A percentile compares a stretch with the other conserved stretches of the same genome.
Conservation (phyloP, 2,797 vertebrate species). For the Alosa sapidissima region DNA sequence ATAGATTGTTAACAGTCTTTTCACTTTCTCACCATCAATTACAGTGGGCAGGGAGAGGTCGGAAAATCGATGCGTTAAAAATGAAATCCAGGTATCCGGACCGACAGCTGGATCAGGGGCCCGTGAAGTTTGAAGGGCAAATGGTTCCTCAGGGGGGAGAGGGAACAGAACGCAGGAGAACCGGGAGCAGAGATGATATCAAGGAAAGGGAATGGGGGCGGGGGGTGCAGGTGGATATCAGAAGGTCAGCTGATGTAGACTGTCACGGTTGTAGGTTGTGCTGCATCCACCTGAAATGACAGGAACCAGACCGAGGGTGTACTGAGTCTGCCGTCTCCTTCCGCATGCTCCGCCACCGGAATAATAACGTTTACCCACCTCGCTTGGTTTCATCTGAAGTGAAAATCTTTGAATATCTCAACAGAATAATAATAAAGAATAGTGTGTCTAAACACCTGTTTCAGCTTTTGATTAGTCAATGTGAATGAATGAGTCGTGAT, state of each 20-base stretch:
- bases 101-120: constrained; percentile 21
- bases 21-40: constrained; percentile 44
- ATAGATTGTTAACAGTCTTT: constrained; percentile 54
- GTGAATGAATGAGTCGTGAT: background rate
- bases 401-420: background rate
- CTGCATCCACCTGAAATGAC: background rate
- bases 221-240: background rate
- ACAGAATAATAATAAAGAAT: background rate
- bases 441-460: background rate
- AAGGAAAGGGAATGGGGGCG: background rate
- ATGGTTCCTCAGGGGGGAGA: background rate
- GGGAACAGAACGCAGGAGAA: background rate
- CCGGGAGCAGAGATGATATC: background rate
- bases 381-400: background rate
- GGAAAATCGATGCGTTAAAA: constrained; percentile 48
- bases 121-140: constrained; percentile 36
- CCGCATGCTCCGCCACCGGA: background rate
- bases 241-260: constrained; percentile 27
- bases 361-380: background rate
- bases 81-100: constrained; percentile 42
- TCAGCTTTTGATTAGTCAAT: background rate
- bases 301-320: background rate
- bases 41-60: constrained; percentile 32
- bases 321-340: background rate
- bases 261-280: constrained; percentile 1